Conservation (phyloP, 2,888 invertebrate genomes). For the Mythimna loreyi region DNA sequence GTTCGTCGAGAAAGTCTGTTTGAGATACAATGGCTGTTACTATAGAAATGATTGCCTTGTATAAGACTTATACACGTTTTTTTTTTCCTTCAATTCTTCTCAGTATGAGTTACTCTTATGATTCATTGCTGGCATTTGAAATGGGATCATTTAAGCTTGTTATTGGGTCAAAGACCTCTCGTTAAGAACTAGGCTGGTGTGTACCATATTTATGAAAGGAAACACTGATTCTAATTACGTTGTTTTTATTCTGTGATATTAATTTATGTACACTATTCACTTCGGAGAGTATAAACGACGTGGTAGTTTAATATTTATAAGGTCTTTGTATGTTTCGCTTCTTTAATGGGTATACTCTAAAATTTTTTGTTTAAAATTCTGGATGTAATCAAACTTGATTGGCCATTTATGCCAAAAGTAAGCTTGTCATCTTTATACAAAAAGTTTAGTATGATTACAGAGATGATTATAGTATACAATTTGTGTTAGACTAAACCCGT, state of each 20-base stretch:
- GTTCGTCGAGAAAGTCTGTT: constrained; percentile 78
- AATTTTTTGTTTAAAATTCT: constrained; percentile 4
- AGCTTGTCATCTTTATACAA: constrained; percentile 15
- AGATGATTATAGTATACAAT: constrained; percentile 21
- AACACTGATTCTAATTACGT: constrained; percentile 45
- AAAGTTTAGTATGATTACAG: too few species aligned
- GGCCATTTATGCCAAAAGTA: constrained; percentile 32
- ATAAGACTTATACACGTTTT: constrained; percentile 51
- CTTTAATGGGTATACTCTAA: not conserved
- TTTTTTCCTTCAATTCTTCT: constrained; percentile 20
- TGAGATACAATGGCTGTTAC: constrained; percentile 67
- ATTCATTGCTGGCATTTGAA: constrained; percentile 49
- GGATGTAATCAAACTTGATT: constrained; percentile 29
- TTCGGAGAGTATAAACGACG: constrained; percentile 6
- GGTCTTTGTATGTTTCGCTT: constrained; percentile 4
- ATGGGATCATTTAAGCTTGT: constrained; percentile 49
- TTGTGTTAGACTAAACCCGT: constrained; percentile 10
- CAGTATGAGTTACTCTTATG: constrained; percentile 30
- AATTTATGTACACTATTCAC: constrained; percentile 24
- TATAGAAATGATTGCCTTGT: constrained; percentile 68
- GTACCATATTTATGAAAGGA: constrained; percentile 31
- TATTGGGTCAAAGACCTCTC: constrained; percentile 56
- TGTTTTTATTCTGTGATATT: constrained; percentile 28
- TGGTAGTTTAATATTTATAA: constrained; percentile 24
- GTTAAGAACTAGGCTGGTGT: constrained; percentile 28